phyloP scores from a whole-genome alignment of 2,113 vertebrate species.

The Gymnocephalus cernua region DNA sequence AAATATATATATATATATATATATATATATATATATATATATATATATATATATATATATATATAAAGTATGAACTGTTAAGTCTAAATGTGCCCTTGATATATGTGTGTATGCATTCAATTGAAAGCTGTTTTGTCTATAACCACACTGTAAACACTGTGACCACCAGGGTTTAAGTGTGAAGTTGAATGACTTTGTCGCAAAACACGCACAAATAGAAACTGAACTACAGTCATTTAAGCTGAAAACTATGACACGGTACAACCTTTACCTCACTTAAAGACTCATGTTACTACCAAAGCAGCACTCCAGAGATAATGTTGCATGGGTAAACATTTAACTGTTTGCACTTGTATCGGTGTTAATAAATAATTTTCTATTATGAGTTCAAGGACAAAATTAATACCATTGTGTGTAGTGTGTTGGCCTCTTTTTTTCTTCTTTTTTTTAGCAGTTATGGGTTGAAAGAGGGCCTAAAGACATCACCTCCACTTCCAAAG shows the following conservation, averaged over 20 bases:
- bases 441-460: background rate
- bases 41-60: no score
- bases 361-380: background rate
- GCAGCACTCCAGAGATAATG: constrained; percentile 1
- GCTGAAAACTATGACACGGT: constrained; percentile 7
- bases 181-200: background rate
- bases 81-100: background rate
- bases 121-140: background rate
- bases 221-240: background rate
- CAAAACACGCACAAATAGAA: background rate
- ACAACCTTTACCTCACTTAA: background rate
- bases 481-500: background rate
- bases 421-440: background rate
- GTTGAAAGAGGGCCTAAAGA: background rate
- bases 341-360: constrained; percentile 25
- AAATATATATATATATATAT: no score
- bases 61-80: no score
- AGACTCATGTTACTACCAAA: background rate
- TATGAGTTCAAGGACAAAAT: background rate
- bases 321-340: constrained; percentile 22
- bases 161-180: background rate
- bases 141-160: background rate
- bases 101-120: background rate
- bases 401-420: background rate
- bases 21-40: no score